phyloP scores from a whole-genome alignment of 2,888 invertebrate genomes.

The Papilio protenor region DNA sequence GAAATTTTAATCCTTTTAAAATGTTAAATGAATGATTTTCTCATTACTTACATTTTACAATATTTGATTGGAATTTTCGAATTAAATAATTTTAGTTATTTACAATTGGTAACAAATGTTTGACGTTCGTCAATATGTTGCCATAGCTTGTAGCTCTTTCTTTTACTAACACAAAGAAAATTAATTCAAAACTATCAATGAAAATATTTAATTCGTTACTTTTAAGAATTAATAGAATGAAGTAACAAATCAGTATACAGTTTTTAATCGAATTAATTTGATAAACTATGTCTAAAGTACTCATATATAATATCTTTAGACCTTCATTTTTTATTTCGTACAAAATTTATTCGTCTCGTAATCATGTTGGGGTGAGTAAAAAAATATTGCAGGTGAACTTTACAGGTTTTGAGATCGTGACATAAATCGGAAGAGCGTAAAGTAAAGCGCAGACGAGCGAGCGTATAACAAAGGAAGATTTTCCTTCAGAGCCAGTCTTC shows the following conservation, averaged over 20 bases:
- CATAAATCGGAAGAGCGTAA: conserved; percentile 33
- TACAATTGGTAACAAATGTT: no score
- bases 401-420: conserved; percentile 29
- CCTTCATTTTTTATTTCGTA: neutral
- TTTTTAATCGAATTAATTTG: no score
- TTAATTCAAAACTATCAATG: no score
- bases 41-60: neutral
- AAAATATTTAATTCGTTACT: no score
- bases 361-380: neutral
- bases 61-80: neutral
- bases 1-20: conserved; percentile 14
- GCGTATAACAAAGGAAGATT: conserved; percentile 27
- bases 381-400: conserved; percentile 24
- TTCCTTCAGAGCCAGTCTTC: conserved; percentile 31
- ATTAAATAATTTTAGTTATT: no score
- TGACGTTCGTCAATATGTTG: no score
- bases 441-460: conserved; percentile 35
- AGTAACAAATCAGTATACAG: no score
- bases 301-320: neutral
- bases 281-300: neutral
- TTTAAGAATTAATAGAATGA: no score
- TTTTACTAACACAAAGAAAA: no score
- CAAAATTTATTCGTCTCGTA: neutral
- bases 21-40: neutral
- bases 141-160: no score